Evolutionary conservation across 2,797 vertebrate genomes (phyloP).

Genomic region (Syngnathus acus): DNA sequence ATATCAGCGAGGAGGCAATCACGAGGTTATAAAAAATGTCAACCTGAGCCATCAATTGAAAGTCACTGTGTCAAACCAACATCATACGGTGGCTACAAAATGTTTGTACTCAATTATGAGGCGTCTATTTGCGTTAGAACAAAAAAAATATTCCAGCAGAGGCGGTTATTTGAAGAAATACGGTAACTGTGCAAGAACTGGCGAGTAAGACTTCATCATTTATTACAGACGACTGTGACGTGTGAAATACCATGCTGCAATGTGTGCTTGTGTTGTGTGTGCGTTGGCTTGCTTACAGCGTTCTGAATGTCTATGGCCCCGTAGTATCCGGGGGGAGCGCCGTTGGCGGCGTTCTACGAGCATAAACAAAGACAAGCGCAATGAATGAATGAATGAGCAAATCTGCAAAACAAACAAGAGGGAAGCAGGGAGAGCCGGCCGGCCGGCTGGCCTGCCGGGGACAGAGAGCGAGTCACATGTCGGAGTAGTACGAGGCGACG

Average conservation of each 20-base stretch:
- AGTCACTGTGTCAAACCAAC: too few species aligned
- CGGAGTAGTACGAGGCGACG: constrained; percentile 1
- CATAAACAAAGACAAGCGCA: constrained; percentile 26
- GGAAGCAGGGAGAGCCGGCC: not conserved
- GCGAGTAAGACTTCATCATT: not conserved
- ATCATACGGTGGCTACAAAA: too few species aligned
- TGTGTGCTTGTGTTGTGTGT: constrained; percentile 8
- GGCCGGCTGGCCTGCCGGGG: not conserved
- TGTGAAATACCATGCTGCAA: not conserved
- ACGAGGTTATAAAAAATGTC: too few species aligned
- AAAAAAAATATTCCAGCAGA: too few species aligned
- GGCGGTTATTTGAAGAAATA: not conserved
- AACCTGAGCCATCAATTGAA: too few species aligned
- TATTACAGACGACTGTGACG: not conserved
- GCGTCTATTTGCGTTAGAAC: too few species aligned
- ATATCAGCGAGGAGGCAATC: too few species aligned
- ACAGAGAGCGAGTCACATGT: constrained; percentile 10
- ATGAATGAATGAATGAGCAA: constrained; percentile 33
- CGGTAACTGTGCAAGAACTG: not conserved
- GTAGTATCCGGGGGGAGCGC: constrained; percentile 55
- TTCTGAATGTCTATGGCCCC: constrained; percentile 68
- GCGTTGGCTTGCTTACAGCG: constrained; percentile 47
- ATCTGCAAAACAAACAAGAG: constrained; percentile 29
- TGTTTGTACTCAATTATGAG: too few species aligned
- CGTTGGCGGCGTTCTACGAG: constrained; percentile 64